phyloP scores from a whole-genome alignment of 2,888 invertebrate genomes.

The Drosophila peninsularis region DNA sequence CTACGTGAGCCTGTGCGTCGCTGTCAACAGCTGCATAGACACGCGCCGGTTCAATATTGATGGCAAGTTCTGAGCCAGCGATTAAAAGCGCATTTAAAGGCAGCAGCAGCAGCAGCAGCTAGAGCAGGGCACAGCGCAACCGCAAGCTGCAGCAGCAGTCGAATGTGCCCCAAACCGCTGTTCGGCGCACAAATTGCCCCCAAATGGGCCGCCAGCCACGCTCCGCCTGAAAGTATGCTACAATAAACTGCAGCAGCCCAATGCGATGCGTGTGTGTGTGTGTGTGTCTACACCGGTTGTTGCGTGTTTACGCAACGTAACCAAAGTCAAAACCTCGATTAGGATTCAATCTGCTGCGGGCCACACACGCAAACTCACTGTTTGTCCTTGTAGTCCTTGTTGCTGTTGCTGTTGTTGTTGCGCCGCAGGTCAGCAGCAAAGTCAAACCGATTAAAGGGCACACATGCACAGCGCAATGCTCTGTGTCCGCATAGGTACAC shows the following conservation, averaged over 20 bases:
- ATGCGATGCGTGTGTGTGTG: conserved; percentile 12
- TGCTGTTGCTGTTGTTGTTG: conserved; percentile 22
- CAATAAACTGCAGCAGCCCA: conserved; percentile 66
- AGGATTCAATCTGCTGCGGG: conserved; percentile 82
- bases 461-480: conserved; percentile 58
- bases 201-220: conserved; percentile 45
- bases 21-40: conserved; percentile 74
- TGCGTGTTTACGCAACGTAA: conserved; percentile 84
- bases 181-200: conserved; percentile 51
- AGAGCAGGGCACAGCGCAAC: conserved; percentile 27
- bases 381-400: conserved; percentile 47
- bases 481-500: conserved; percentile 59
- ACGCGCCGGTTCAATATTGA: conserved; percentile 77
- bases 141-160: conserved; percentile 54
- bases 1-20: conserved; percentile 56
- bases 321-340: conserved; percentile 84
- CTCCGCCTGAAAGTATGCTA: conserved; percentile 70
- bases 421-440: conserved; percentile 74
- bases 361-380: conserved; percentile 53
- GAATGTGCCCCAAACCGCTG: conserved; percentile 32
- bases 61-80: conserved; percentile 64
- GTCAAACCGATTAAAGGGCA: conserved; percentile 74
- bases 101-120: conserved; percentile 37
- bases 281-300: conserved; percentile 67
- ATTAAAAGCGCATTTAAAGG: conserved; percentile 77